Conservation (phyloP, 2,888 invertebrate genomes). For the Dicyrtoma fusca region DNA sequence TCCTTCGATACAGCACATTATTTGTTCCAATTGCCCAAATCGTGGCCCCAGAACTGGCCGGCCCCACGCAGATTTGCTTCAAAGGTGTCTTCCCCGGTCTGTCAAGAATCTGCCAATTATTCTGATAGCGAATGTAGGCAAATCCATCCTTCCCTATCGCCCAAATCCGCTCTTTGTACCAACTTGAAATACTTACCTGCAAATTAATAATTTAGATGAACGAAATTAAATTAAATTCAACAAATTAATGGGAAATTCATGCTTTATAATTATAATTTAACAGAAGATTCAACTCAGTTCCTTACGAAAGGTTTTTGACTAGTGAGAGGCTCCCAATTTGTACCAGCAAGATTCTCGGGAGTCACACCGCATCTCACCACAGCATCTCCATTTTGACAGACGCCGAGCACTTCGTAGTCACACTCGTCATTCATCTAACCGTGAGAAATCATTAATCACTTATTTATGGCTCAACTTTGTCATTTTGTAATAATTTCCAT, state of each 20-base stretch:
- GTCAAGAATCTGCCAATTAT: slow-evolving; percentile 64
- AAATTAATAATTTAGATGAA: too few relatives aligned
- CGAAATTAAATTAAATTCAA: neutral
- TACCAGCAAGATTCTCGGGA: slow-evolving; percentile 65
- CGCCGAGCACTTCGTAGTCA: slow-evolving; percentile 75
- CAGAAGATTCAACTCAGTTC: too few relatives aligned
- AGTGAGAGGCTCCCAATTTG: slow-evolving; percentile 76
- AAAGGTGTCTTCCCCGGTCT: slow-evolving; percentile 68
- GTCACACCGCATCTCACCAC: slow-evolving; percentile 80
- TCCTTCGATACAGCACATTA: slow-evolving; percentile 75
- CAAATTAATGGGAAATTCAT: neutral
- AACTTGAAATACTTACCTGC: slow-evolving; percentile 71
- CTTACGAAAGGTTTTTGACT: slow-evolving; percentile 74
- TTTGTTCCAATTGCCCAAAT: slow-evolving; percentile 66
- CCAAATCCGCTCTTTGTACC: slow-evolving; percentile 75
- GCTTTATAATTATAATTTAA: too few relatives aligned
- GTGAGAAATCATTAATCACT: slow-evolving; percentile 5
- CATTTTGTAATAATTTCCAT: neutral
- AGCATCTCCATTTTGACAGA: slow-evolving; percentile 84
- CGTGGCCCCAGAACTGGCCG: slow-evolving; percentile 75
- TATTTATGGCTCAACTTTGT: neutral
- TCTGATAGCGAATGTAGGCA: slow-evolving; percentile 64
- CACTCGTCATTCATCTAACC: slow-evolving; percentile 53
- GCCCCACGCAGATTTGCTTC: slow-evolving; percentile 75
- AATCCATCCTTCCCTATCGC: slow-evolving; percentile 84